A percentile compares a stretch with the other conserved stretches of the same genome.
Conservation (phyloP, 2,888 invertebrate species). For the Apamea epomidion region DNA sequence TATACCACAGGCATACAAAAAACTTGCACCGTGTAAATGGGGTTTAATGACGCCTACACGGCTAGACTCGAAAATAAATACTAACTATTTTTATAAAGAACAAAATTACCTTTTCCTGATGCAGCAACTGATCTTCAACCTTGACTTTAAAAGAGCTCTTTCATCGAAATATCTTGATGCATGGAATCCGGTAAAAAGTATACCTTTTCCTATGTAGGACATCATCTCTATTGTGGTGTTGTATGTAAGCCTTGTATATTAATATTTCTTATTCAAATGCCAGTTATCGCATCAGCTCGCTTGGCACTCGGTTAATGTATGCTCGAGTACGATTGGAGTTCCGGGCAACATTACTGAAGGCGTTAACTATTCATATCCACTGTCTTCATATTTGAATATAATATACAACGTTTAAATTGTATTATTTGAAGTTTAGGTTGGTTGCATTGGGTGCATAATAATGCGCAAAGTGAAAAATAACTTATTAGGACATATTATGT, state of each 20-base stretch:
- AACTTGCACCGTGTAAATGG: too few species aligned
- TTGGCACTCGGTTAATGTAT: slow-evolving; percentile 32
- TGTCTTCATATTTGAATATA: slow-evolving; percentile 32
- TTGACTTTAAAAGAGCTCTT: too few species aligned
- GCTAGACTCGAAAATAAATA: too few species aligned
- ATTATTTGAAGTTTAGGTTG: neutral
- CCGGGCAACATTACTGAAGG: slow-evolving; percentile 25
- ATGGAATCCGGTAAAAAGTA: too few species aligned
- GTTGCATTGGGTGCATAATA: neutral
- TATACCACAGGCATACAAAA: too few species aligned
- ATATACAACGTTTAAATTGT: neutral
- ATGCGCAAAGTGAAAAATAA: neutral
- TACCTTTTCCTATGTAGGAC: too few species aligned
- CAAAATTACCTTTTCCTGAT: too few species aligned
- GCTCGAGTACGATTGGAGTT: slow-evolving; percentile 30
- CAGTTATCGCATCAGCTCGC: slow-evolving; percentile 33
- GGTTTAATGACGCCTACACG: too few species aligned
- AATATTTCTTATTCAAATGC: slow-evolving; percentile 17
- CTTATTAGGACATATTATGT: too few species aligned
- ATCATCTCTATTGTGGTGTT: neutral
- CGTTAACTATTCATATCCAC: slow-evolving; percentile 34
- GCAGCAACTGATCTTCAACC: too few species aligned
- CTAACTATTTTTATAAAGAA: too few species aligned
- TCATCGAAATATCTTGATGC: too few species aligned
- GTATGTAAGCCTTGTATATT: neutral